Percentiles rank a stretch among this genome's conserved stretches.
phyloP scores from a whole-genome alignment of 2,888 invertebrate species.

The Acronicta psi region DNA sequence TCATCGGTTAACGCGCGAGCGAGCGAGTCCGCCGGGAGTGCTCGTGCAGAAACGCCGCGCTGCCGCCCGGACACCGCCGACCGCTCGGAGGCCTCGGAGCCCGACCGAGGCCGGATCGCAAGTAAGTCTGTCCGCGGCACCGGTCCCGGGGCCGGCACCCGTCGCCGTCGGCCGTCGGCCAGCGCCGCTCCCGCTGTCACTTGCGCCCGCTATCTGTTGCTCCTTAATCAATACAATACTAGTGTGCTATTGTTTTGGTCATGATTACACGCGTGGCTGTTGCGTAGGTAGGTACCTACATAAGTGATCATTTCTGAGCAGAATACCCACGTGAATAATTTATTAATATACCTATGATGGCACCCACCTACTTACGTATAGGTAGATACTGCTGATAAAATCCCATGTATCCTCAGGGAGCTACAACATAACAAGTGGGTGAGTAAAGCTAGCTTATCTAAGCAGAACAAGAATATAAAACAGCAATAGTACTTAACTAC shows the following conservation, averaged over 20 bases:
- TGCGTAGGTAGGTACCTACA: background rate
- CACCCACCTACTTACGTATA: background rate
- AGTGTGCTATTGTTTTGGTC: conserved; percentile 53
- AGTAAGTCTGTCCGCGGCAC: conserved; percentile 24
- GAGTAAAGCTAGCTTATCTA: too few relatives aligned
- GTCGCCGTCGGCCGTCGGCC: background rate
- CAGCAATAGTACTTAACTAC: too few relatives aligned
- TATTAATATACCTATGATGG: background rate
- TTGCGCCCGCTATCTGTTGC: conserved; percentile 46
- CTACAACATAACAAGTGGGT: too few relatives aligned
- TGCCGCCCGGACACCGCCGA: conserved; percentile 13
- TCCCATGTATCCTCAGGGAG: too few relatives aligned
- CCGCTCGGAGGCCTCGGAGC: conserved; percentile 16
- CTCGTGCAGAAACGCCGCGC: conserved; percentile 42
- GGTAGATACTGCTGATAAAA: too few relatives aligned
- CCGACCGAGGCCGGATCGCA: conserved; percentile 6
- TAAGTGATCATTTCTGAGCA: background rate
- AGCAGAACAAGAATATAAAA: too few relatives aligned
- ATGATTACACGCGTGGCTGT: conserved; percentile 33
- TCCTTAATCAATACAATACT: conserved; percentile 43
- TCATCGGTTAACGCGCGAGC: conserved; percentile 24
- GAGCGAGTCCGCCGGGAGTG: conserved; percentile 55
- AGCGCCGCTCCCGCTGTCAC: background rate
- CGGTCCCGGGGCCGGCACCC: background rate
- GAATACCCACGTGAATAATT: background rate